phyloP scores from a whole-genome alignment of 1,140 invertebrate genomes.

The Hesperophylax magnus region DNA sequence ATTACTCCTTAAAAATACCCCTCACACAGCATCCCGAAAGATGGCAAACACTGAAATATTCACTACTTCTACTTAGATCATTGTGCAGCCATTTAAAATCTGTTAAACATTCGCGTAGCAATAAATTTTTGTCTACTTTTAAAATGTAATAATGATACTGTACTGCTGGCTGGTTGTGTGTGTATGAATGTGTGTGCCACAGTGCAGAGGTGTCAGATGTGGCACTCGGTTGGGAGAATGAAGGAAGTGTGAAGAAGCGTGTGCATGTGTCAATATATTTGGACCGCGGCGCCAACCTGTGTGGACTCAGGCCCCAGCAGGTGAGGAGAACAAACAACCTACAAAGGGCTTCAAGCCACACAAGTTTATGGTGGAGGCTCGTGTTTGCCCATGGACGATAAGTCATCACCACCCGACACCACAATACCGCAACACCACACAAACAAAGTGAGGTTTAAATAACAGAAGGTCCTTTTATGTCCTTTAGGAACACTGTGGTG shows the following conservation, averaged over 20 bases:
- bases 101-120: no score
- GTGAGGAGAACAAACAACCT: constrained; percentile 22
- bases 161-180: no score
- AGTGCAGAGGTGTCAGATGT: constrained; percentile 40
- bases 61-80: no score
- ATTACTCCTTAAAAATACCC: no score
- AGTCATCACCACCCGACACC: not conserved
- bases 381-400: no score
- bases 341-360: not conserved
- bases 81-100: no score
- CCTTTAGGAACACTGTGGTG: not conserved
- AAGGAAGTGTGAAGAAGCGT: constrained; percentile 25
- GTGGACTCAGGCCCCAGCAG: constrained; percentile 22
- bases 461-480: not conserved
- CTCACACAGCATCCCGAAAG: no score
- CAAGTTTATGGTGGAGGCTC: no score
- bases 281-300: constrained; percentile 19
- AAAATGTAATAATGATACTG: no score
- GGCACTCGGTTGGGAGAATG: constrained; percentile 28
- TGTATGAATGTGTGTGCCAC: not conserved
- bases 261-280: constrained; percentile 33
- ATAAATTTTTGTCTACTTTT: no score
- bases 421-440: not conserved
- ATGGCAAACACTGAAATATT: no score
- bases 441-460: not conserved